These are phyloP conservation scores for Marasmarcha lunaedactyla DNA, from an alignment of 2,888 invertebrate genomes.

Conservation along the genomic window DNA sequence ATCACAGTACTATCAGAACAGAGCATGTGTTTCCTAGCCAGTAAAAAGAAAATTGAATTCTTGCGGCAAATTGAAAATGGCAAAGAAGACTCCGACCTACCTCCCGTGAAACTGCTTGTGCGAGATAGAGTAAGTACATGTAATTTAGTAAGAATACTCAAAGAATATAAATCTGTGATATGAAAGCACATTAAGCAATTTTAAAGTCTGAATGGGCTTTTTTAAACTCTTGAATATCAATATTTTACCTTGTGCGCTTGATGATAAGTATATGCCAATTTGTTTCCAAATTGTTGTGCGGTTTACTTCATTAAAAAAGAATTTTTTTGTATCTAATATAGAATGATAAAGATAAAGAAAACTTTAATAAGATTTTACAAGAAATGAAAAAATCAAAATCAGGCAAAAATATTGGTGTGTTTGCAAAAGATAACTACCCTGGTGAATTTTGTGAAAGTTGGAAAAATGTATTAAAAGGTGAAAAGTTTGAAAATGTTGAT, in stretches of 20 bases:
- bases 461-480: slow-evolving; percentile 81
- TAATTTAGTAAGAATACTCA: slow-evolving; percentile 3
- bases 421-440: slow-evolving; percentile 92
- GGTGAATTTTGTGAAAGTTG: slow-evolving; percentile 95
- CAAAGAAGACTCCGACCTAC: slow-evolving; percentile 84
- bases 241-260: no score
- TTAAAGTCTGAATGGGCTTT: no score
- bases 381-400: slow-evolving; percentile 89
- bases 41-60: slow-evolving; percentile 98
- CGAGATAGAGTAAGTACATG: slow-evolving; percentile 84
- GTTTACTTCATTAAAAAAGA: no score
- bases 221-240: no score
- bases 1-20: slow-evolving; percentile 91
- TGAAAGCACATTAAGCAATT: no score
- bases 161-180: no score
- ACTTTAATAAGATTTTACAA: slow-evolving; percentile 82
- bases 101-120: slow-evolving; percentile 85
- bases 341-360: slow-evolving; percentile 93
- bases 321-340: no score
- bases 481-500: slow-evolving; percentile 88
- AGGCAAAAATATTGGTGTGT: slow-evolving; percentile 90
- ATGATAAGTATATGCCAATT: no score
- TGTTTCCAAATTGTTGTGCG: no score
- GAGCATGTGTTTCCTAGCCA: slow-evolving; percentile 90
- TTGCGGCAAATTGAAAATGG: slow-evolving; percentile 88